Evolutionary conservation across 2,113 vertebrate species (phyloP), one percentile per base, ranked within the genome.

Genomic region (Perognathus longimembris): DNA sequence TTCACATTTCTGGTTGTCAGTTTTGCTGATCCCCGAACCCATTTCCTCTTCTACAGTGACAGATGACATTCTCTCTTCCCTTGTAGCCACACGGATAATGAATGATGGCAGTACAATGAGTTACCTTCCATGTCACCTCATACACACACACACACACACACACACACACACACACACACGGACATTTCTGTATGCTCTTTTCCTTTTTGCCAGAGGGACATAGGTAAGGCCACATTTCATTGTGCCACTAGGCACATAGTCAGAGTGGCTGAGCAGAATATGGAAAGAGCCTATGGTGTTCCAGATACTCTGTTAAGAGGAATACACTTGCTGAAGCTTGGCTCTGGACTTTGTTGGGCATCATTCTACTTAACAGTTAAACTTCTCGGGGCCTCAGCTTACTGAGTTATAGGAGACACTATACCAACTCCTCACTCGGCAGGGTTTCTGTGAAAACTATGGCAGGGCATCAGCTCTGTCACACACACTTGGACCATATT

Each of bases 41-140:
- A 18, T 3, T 26, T 69, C 40, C 50, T 50, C 34, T 22, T 45
- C 61, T 86, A 45, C 9, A 26, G 38, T 80, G 32, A 40, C 3
- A 30, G n/a, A 57, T 32, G 32, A 32, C 57, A 59, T 17, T 64
- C 85, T 74, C 61, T 71, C 26, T 9, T 84, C 42, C 22, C 6
- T 6, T 67, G 54, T 15, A 87, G 76, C 20, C 71, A 73, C 8
- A 45, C 18, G 70, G 36, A 34, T 26, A 45, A 85, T 0, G 38
- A 69, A 50, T 3, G 1, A 80, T 2, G 3, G n/a, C 71, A 40
- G 40, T 0, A 11, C 66, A 3, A n/a, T 0, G 0, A 15, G 54
- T 26, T 32, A n/a, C 17, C 34, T 61, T 45, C 34, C 0, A 0
- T 6, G n/a, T 36, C 32, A 22, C 17, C 34, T 45, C 63, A n/a